Percentiles rank a stretch among this genome's conserved stretches.
phyloP scores from a whole-genome alignment of 2,888 invertebrate genomes.

The Leptopterna dolabrata region DNA sequence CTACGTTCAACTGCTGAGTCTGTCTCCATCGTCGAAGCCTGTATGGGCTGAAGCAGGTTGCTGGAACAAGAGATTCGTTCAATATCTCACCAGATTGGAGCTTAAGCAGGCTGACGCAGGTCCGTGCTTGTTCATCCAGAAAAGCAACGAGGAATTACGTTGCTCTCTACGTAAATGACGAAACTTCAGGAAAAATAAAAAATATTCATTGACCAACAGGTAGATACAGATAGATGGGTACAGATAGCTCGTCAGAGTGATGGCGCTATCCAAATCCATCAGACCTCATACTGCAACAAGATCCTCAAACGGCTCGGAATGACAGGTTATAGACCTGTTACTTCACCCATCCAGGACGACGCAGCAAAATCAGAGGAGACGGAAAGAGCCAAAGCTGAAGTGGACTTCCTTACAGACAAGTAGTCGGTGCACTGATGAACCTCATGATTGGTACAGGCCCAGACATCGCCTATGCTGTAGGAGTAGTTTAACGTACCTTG shows the following conservation, averaged over 20 bases:
- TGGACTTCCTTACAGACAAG: slow-evolving; percentile 58
- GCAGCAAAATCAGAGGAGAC: not conserved
- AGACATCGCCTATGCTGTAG: not conserved
- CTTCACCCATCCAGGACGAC: slow-evolving; percentile 38
- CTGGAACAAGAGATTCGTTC: slow-evolving; percentile 18
- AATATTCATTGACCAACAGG: no score
- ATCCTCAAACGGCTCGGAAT: slow-evolving; percentile 53
- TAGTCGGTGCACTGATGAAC: slow-evolving; percentile 64
- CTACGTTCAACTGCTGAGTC: not conserved
- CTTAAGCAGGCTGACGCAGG: no score
- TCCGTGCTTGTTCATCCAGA: slow-evolving; percentile 18
- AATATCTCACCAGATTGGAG: no score
- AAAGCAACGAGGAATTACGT: not conserved
- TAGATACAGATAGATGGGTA: no score
- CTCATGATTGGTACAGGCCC: slow-evolving; percentile 34
- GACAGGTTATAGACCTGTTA: slow-evolving; percentile 46
- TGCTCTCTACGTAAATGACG: slow-evolving; percentile 34
- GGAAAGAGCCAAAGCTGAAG: not conserved
- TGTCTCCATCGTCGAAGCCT: not conserved
- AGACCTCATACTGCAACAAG: slow-evolving; percentile 44
- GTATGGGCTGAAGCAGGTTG: slow-evolving; percentile 16
- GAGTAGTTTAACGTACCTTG: slow-evolving; percentile 60
- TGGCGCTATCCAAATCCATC: slow-evolving; percentile 13
- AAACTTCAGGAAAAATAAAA: no score
- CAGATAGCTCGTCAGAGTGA: not conserved